Percentiles rank a stretch among this genome's conserved stretches.
Evolutionary conservation across 2,113 vertebrate genomes (phyloP).

Genomic region (Struthio camelus): DNA sequence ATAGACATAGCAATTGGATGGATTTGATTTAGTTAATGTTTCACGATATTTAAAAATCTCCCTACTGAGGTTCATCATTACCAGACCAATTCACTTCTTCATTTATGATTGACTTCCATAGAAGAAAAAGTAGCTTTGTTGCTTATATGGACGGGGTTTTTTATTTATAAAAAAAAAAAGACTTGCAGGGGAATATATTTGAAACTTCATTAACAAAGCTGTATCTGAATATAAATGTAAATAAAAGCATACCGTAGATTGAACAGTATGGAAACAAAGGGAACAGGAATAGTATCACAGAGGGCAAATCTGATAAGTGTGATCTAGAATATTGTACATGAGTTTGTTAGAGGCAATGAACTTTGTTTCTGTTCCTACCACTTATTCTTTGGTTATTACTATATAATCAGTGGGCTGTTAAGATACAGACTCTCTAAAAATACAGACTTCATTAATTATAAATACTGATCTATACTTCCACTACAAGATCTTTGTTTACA

Average conservation of each 20-base stretch:
- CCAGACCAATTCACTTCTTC: neutral
- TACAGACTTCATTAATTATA: neutral
- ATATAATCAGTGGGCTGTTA: neutral
- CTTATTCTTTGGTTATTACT: neutral
- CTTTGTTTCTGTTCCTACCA: neutral
- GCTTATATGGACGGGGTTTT: neutral
- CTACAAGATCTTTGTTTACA: neutral
- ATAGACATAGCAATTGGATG: neutral
- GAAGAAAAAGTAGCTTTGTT: neutral
- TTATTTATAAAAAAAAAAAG: too few species aligned
- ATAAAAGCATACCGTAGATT: neutral
- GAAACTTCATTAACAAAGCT: neutral
- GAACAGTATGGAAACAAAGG: neutral
- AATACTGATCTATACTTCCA: neutral
- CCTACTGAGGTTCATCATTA: neutral
- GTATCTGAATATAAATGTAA: neutral
- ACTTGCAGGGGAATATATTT: neutral
- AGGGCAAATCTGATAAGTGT: neutral
- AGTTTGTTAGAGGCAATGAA: neutral
- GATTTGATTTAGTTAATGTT: slow-evolving; percentile 2
- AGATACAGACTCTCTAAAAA: neutral
- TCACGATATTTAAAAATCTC: neutral
- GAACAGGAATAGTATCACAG: neutral
- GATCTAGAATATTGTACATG: neutral
- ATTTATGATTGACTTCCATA: neutral